phyloP scores from a whole-genome alignment of 2,888 invertebrate species.

The Trichacis sp. region DNA sequence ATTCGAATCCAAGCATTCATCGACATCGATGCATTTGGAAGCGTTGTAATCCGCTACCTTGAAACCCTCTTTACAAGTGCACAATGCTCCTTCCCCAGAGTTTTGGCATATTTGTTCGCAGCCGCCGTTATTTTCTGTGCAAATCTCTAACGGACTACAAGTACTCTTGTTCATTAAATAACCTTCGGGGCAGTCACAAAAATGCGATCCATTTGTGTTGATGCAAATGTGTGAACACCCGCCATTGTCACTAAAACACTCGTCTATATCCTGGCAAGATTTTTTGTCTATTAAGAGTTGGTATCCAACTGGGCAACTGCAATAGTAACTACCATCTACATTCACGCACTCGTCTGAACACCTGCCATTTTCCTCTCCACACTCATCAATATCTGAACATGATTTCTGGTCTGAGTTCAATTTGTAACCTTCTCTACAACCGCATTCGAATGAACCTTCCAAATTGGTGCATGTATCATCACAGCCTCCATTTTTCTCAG shows the following conservation, averaged over 20 bases:
- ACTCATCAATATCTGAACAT: conserved; percentile 48
- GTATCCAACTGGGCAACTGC: conserved; percentile 66
- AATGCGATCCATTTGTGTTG: conserved; percentile 70
- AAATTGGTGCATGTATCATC: conserved; percentile 70
- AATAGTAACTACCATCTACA: conserved; percentile 44
- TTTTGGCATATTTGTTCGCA: conserved; percentile 67
- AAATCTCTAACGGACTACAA: conserved; percentile 48
- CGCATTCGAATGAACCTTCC: conserved; percentile 72
- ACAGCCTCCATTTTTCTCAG: conserved; percentile 66
- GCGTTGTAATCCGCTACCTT: conserved; percentile 50
- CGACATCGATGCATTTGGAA: conserved; percentile 65
- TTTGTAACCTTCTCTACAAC: conserved; percentile 71
- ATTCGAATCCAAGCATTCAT: conserved; percentile 65
- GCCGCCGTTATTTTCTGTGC: conserved; percentile 63
- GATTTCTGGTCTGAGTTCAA: conserved; percentile 46
- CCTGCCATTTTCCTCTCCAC: conserved; percentile 62
- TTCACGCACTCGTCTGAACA: conserved; percentile 64
- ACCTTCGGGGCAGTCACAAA: conserved; percentile 68
- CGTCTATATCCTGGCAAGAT: conserved; percentile 67
- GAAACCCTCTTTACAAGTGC: conserved; percentile 67
- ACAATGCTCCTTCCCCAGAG: conserved; percentile 43
- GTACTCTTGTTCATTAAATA: conserved; percentile 50
- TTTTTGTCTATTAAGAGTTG: conserved; percentile 61
- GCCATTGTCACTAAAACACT: conserved; percentile 60
- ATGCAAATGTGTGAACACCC: conserved; percentile 71